Conservation (phyloP, 2,797 vertebrate genomes). For the Pseudocheirus occidentalis region DNA sequence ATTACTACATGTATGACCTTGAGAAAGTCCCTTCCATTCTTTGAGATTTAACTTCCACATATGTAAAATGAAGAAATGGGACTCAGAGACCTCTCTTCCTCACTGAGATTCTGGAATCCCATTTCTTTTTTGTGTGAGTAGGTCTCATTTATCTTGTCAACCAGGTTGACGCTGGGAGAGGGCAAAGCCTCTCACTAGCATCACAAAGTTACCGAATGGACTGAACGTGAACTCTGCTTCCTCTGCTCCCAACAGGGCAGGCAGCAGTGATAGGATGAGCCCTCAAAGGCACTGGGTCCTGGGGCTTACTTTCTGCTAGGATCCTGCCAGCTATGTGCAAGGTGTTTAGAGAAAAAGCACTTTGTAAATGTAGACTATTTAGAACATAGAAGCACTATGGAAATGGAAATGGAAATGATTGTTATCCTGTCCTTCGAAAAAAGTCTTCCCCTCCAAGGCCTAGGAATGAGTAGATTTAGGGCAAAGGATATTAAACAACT, state of each 20-base stretch:
- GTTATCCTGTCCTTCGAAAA: background rate
- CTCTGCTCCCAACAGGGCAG: background rate
- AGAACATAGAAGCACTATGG: background rate
- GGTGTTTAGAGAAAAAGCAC: background rate
- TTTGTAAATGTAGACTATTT: background rate
- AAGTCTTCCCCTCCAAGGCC: background rate
- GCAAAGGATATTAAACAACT: background rate
- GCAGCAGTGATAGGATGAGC: background rate
- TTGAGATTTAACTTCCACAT: background rate
- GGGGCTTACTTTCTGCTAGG: background rate
- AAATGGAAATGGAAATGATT: background rate
- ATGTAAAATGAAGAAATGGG: background rate
- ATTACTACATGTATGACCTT: background rate
- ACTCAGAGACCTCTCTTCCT: background rate
- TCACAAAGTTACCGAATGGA: background rate
- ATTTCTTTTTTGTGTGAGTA: too few species aligned
- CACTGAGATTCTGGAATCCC: too few species aligned
- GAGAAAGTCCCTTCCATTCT: background rate
- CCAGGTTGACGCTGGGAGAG: too few species aligned
- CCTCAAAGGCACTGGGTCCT: background rate
- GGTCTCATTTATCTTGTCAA: too few species aligned
- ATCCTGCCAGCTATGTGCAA: background rate
- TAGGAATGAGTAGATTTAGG: background rate
- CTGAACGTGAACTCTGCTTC: background rate
- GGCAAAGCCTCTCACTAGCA: background rate